Evolutionary conservation across 2,888 invertebrate species (phyloP), one percentile per base, ranked within the genome.

Genomic region (Sphinx pinastri): DNA sequence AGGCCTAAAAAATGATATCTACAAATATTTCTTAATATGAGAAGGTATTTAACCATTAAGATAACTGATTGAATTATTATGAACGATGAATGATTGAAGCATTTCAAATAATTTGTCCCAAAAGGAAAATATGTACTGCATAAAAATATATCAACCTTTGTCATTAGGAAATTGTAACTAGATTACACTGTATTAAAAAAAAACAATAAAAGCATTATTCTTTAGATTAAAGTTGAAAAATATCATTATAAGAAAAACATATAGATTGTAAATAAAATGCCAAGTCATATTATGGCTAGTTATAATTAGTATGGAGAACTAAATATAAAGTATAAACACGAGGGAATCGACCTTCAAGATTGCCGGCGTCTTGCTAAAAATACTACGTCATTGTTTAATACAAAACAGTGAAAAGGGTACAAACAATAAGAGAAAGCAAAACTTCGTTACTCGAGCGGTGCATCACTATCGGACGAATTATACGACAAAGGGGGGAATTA

Each of bases 401-500:
- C 25, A 83, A 82, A 85, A 86, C 83, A 84, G 77, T 76, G 80
- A 78, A 85, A 83, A 85, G 76, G 79, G 71, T 67, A 72, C 71
- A 78, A 77, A 76, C 71, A 80, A 74, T 71, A 68, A 70, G 74
- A 68, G 72, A 47, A 16, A 12, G 12, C 12, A 49, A 13, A 63
- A 63, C 19, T 7, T 19, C 16, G 49, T 13, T 12, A 19, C 75
- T 77, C 74, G 78, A 77, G 73, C 79, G 77, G 81, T 76, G 79
- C 79, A 85, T 84, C 77, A 49, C 47, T 49, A 47, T 19, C 47
- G 63, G 73, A 74, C 79, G 79, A 81, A 78, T 76, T 79, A 74
- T 81, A 78, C 74, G 82, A 85, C 81, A 86, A 85, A 86, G 85
- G 83, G 84, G 83, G 84, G 74, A 72, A 76, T 82, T 79, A 80